Conservation (phyloP, 2,113 vertebrate genomes). For the Empidonax traillii region DNA sequence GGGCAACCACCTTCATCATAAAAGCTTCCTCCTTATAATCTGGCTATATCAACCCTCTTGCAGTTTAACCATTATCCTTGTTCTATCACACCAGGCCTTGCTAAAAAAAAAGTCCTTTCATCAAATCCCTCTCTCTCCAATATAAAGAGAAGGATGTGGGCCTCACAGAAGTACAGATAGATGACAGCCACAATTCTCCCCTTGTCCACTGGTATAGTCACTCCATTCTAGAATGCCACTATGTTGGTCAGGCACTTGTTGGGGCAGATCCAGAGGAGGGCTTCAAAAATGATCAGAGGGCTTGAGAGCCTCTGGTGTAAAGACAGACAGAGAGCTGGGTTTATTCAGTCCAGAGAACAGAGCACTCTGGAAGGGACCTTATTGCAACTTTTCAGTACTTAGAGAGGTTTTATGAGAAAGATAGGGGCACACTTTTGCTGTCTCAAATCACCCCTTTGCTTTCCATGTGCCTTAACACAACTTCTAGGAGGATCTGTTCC, state of each 20-base stretch:
- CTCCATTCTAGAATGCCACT: neutral
- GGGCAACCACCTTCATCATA: neutral
- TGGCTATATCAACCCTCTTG: neutral
- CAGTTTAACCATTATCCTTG: neutral
- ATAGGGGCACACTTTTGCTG: neutral
- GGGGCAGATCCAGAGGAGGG: no score
- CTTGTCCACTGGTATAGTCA: neutral
- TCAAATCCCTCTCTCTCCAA: neutral
- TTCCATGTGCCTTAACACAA: neutral
- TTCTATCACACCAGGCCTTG: neutral
- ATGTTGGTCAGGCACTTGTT: neutral
- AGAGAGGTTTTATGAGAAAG: no score
- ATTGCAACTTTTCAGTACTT: no score
- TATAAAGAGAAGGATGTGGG: neutral
- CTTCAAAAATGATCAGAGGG: no score
- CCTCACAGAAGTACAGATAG: no score
- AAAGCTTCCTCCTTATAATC: neutral
- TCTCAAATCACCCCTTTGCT: neutral
- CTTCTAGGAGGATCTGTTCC: neutral
- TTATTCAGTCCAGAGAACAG: no score
- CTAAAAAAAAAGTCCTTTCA: neutral
- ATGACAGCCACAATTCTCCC: neutral
- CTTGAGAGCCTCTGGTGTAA: no score
- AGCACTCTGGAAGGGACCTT: no score
- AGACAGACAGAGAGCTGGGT: no score